phyloP scores from a whole-genome alignment of 2,113 vertebrate genomes.

The Trogon melanurus region DNA sequence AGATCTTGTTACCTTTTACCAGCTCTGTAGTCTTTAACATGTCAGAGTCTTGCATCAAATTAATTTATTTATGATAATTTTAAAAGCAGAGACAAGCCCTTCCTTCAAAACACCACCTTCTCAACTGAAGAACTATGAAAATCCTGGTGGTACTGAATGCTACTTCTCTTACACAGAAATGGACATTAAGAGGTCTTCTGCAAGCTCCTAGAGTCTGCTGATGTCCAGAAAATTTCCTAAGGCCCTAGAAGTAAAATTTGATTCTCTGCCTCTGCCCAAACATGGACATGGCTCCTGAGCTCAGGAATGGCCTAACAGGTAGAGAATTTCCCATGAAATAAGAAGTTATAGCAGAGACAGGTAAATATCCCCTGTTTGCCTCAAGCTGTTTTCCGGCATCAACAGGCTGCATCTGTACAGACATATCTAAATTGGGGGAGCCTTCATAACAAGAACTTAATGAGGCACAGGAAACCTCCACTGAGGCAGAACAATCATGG shows the following conservation, averaged over 20 bases:
- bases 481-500: fast-evolving
- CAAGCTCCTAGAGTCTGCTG: background rate
- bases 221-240: background rate
- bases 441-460: background rate
- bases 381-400: constrained; percentile 7
- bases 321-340: constrained; percentile 31
- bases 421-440: background rate
- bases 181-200: background rate
- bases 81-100: background rate
- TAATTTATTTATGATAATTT: background rate
- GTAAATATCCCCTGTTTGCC: background rate
- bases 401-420: background rate
- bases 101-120: background rate
- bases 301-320: constrained; percentile 3
- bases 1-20: background rate
- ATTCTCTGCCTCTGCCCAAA: constrained; percentile 20
- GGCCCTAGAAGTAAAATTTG: background rate
- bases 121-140: background rate
- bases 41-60: background rate
- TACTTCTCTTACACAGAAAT: background rate
- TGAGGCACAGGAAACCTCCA: background rate
- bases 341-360: background rate
- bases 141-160: background rate
- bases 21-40: background rate
- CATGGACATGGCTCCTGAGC: background rate